A percentile compares a stretch with the other conserved stretches of the same genome.
phyloP scores from a whole-genome alignment of 2,113 vertebrate species.

The Prionailurus viverrinus region DNA sequence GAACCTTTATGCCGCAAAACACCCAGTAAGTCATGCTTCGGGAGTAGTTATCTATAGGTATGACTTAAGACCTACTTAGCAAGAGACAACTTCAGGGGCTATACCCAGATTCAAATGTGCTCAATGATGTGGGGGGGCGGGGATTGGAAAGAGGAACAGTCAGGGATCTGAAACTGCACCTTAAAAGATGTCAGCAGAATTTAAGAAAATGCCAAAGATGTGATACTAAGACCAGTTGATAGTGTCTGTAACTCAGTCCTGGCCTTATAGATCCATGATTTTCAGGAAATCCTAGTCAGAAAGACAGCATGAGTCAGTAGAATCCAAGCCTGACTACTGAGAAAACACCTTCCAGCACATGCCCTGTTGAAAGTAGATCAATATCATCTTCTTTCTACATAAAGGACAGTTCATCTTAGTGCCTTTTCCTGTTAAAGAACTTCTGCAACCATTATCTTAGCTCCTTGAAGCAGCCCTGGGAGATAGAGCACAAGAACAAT shows the following conservation, averaged over 20 bases:
- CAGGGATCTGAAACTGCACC: neutral
- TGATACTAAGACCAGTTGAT: neutral
- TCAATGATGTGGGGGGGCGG: neutral
- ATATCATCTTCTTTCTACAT: neutral
- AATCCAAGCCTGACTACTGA: neutral
- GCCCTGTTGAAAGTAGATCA: neutral
- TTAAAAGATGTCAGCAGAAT: neutral
- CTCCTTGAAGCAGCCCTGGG: neutral
- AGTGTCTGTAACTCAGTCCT: neutral
- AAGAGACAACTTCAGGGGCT: neutral
- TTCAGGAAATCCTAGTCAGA: neutral
- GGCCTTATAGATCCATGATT: neutral
- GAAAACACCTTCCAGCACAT: neutral
- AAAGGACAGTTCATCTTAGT: neutral
- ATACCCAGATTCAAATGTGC: neutral
- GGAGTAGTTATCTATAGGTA: neutral
- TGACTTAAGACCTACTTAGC: neutral
- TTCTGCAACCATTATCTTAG: neutral
- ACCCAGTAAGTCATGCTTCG: neutral
- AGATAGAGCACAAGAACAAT: neutral
- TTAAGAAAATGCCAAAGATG: neutral
- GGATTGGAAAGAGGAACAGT: neutral
- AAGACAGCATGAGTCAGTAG: neutral
- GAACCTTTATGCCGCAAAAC: neutral
- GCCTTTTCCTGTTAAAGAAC: neutral